Conservation (phyloP, 2,888 invertebrate genomes). For the Heliconius sara region DNA sequence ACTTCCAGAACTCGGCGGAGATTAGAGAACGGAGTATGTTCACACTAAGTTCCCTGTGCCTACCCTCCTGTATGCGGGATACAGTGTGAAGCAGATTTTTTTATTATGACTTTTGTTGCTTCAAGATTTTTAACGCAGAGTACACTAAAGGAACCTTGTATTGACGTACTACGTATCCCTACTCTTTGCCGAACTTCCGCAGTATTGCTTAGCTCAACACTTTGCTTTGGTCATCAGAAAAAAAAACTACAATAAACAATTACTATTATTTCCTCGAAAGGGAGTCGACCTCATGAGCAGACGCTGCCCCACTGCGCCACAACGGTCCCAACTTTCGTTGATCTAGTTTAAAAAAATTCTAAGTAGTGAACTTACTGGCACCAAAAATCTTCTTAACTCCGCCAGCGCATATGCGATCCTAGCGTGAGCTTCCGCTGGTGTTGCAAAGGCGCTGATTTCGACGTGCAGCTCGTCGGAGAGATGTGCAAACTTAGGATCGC, state of each 20-base stretch:
- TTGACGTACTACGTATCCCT: neutral
- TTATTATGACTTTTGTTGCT: too few relatives aligned
- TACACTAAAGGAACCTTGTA: neutral
- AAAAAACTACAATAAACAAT: neutral
- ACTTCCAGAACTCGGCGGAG: too few relatives aligned
- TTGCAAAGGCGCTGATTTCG: conserved; percentile 95
- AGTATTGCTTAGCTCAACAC: neutral
- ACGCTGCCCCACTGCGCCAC: neutral
- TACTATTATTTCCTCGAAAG: neutral
- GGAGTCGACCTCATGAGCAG: neutral
- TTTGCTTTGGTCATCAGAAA: neutral
- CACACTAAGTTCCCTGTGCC: too few relatives aligned
- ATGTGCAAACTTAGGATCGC: conserved; percentile 96
- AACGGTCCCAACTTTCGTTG: neutral
- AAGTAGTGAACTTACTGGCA: conserved; percentile 85
- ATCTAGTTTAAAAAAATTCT: neutral
- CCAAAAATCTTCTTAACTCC: conserved; percentile 91
- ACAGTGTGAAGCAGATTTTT: too few relatives aligned
- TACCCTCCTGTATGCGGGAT: too few relatives aligned
- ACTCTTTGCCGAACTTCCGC: neutral
- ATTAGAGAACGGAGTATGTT: too few relatives aligned
- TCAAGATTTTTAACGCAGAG: neutral
- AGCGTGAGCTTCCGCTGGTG: conserved; percentile 95
- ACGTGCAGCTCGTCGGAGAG: conserved; percentile 96
- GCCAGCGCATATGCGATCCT: conserved; percentile 92